A percentile compares a stretch with the other conserved stretches of the same genome.
Evolutionary conservation across 2,113 vertebrate genomes (phyloP).

Genomic region (Bolborhynchus lineola): DNA sequence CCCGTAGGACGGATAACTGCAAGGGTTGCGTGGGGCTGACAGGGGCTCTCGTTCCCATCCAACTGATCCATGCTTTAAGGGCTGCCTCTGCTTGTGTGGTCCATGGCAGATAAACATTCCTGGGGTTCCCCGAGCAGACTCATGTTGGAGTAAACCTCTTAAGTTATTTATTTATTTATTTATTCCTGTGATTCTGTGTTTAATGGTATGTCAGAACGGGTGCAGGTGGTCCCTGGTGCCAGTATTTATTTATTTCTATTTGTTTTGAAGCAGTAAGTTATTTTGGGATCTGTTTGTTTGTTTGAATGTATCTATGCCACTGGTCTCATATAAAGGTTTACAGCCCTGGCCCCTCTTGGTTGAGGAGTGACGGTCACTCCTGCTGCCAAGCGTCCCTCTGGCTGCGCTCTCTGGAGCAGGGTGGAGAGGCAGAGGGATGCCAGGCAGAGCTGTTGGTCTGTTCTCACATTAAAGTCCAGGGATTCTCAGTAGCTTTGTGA

Average conservation of each 20-base stretch:
- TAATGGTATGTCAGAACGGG: neutral
- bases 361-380: neutral
- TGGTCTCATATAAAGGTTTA: neutral
- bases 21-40: fast-evolving
- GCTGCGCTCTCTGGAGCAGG: neutral
- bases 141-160: neutral
- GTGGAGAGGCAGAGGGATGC: neutral
- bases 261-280: slow-evolving; percentile 10
- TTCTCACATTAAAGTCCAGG: neutral
- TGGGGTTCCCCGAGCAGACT: neutral
- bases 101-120: neutral
- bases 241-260: slow-evolving; percentile 67
- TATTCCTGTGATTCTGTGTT: slow-evolving; percentile 24
- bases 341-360: neutral
- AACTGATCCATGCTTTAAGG: neutral
- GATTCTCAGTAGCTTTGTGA: neutral
- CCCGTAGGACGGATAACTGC: neutral
- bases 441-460: neutral
- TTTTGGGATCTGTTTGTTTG: slow-evolving; percentile 31
- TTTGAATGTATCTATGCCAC: neutral
- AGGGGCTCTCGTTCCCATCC: fast-evolving
- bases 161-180: slow-evolving; percentile 64
- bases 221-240: neutral
- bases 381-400: neutral
- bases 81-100: neutral